Evolutionary conservation across 2,888 invertebrate species (phyloP).

Genomic region (Aphidoletes aphidimyza): DNA sequence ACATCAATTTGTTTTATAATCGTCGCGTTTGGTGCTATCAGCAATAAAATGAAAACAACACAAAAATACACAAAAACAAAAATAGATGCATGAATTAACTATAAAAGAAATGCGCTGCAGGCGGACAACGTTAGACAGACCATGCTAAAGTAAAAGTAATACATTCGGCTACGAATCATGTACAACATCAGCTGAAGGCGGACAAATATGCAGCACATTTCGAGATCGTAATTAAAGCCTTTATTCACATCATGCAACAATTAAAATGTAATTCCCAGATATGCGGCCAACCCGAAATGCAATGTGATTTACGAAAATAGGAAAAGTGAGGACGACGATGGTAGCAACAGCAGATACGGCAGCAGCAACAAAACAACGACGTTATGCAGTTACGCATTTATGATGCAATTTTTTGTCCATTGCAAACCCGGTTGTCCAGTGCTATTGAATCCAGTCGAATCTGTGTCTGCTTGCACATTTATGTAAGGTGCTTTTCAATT

Average conservation of each 20-base stretch:
- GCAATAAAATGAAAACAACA: background rate
- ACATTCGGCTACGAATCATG: background rate
- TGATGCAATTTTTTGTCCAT: constrained; percentile 39
- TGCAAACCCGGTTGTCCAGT: background rate
- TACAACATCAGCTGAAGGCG: background rate
- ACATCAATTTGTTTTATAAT: background rate
- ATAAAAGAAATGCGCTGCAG: too few relatives aligned
- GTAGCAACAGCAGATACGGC: too few relatives aligned
- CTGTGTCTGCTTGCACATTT: background rate
- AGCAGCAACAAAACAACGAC: background rate
- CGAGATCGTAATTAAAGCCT: constrained; percentile 29
- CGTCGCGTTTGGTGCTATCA: background rate
- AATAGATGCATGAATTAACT: background rate
- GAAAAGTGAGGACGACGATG: background rate
- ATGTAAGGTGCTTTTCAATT: background rate
- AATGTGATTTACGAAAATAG: constrained; percentile 12
- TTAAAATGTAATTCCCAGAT: constrained; percentile 40
- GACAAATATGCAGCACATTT: constrained; percentile 5
- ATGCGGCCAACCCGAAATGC: constrained; percentile 1
- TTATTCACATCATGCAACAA: constrained; percentile 52
- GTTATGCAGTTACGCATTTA: background rate
- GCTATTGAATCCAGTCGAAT: background rate
- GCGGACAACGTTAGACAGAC: too few relatives aligned
- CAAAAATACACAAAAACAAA: background rate
- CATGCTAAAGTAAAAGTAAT: background rate